Evolutionary conservation across 2,113 vertebrate genomes (phyloP), one percentile per base, ranked within the genome.

Genomic region (Paralichthys olivaceus): DNA sequence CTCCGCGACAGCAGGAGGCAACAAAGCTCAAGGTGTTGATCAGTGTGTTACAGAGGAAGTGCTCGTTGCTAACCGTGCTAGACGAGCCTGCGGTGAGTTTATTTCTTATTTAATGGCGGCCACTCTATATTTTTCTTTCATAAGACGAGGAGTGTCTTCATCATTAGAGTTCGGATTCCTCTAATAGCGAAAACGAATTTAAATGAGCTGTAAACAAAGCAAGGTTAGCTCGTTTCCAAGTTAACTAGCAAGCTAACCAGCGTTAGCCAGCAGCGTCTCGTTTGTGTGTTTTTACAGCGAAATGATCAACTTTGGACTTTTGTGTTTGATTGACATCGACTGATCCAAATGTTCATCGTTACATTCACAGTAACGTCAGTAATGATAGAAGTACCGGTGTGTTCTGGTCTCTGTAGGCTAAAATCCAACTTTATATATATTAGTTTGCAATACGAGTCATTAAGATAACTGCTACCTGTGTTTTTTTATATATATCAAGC

Each of bases 71-170:
- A 57, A 4, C 54, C 13, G 37, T 9, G 1, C 26, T 34, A 59
- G 9, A 7, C 28, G 53, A 26, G 29, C 28, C 20, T 40, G 19
- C 60, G 88, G 85, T 90, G 13, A 84, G 66, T 59, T 1, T 2
- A 26, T 74, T 34, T 25, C 20, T 58, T 69, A 4, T 63, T 83
- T 67, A 67, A 4, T 51, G 8, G 0, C 7, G 4, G 37, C 51
- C 1, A 2, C 2, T 56, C 1, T 19, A 4, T 0, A 1, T 22
- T 49, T 65, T 14, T 28, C 7, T 4, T 20, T 0, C 1, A 53
- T 4, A 28, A 2, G 0, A 12, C 28, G 11, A 4, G 2, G 5
- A 0, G 1, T 25, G 0, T 20, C 0, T 51, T 26, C 1, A 6
- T 13, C 17, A 1, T 60, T 9, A 34, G 19, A 47, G 12, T 8